Conservation (phyloP, 2,888 invertebrate genomes). For the Odontothrips loti region DNA sequence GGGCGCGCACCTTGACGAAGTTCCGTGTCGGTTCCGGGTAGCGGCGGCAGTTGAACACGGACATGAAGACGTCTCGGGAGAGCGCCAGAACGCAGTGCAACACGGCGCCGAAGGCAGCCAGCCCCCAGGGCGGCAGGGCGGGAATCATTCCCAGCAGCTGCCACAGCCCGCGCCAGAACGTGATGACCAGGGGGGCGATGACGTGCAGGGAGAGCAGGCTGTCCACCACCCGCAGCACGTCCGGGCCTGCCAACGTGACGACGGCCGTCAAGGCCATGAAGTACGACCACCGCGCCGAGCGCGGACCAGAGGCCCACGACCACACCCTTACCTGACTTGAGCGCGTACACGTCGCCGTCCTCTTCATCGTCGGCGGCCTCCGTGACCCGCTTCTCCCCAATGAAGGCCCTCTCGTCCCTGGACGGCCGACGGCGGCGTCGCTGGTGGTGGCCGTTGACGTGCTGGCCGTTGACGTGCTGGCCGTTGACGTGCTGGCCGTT, state of each 20-base stretch:
- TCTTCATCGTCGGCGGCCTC: too few relatives aligned
- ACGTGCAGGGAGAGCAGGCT: slow-evolving; percentile 47
- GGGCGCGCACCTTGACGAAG: not conserved
- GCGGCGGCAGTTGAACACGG: not conserved
- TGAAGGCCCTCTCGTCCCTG: too few relatives aligned
- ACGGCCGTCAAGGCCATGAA: too few relatives aligned
- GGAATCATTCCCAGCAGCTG: slow-evolving; percentile 49
- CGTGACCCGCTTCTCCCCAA: too few relatives aligned
- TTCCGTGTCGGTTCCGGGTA: not conserved
- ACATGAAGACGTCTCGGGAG: slow-evolving; percentile 47
- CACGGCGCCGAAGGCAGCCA: slow-evolving; percentile 52
- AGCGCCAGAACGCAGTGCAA: slow-evolving; percentile 56
- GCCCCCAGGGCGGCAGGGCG: slow-evolving; percentile 50
- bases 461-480: too few relatives aligned
- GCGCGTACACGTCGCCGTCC: too few relatives aligned
- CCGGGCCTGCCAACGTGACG: not conserved
- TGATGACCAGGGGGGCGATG: slow-evolving; percentile 52
- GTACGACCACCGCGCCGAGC: too few relatives aligned
- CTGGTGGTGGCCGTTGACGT: too few relatives aligned
- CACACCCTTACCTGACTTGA: too few relatives aligned
- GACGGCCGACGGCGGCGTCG: too few relatives aligned
- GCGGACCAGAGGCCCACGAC: too few relatives aligned
- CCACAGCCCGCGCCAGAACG: slow-evolving; percentile 57
- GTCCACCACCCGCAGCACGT: slow-evolving; percentile 43
- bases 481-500: too few relatives aligned